Conservation (phyloP, 2,797 vertebrate genomes). For the Dendrocincla fuliginosa region DNA sequence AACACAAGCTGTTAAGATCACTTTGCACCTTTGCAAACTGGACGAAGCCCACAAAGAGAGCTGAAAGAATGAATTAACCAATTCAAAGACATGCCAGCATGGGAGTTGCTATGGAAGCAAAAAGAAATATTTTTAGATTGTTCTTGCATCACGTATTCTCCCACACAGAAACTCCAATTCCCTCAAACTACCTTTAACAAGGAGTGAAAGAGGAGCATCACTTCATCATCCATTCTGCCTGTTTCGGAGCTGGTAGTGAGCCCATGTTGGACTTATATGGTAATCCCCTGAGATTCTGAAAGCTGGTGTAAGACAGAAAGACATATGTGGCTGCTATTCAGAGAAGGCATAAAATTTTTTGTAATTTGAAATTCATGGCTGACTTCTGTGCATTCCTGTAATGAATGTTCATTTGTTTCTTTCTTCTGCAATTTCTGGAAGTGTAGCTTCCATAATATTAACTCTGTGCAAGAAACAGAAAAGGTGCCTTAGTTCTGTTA, state of each 20-base stretch:
- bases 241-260: not conserved
- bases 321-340: not conserved
- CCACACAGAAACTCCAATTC: slow-evolving; percentile 61
- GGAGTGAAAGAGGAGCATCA: not conserved
- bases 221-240: not conserved
- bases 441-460: not conserved
- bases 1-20: not conserved
- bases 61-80: not conserved
- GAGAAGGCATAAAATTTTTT: not conserved
- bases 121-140: slow-evolving; percentile 58
- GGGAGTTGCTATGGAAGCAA: slow-evolving; percentile 62
- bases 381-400: not conserved
- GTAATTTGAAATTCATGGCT: not conserved
- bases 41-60: not conserved
- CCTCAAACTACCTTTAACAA: slow-evolving; percentile 18
- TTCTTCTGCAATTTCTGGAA: slow-evolving; percentile 2
- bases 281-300: not conserved
- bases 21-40: not conserved
- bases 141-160: slow-evolving; percentile 59
- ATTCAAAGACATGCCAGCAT: slow-evolving; percentile 8
- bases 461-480: not conserved
- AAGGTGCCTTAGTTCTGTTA: not conserved
- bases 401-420: not conserved
- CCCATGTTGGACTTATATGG: not conserved
- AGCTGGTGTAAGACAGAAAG: not conserved